Evolutionary conservation across 2,797 vertebrate genomes (phyloP).

Genomic region (Pampus argenteus): DNA sequence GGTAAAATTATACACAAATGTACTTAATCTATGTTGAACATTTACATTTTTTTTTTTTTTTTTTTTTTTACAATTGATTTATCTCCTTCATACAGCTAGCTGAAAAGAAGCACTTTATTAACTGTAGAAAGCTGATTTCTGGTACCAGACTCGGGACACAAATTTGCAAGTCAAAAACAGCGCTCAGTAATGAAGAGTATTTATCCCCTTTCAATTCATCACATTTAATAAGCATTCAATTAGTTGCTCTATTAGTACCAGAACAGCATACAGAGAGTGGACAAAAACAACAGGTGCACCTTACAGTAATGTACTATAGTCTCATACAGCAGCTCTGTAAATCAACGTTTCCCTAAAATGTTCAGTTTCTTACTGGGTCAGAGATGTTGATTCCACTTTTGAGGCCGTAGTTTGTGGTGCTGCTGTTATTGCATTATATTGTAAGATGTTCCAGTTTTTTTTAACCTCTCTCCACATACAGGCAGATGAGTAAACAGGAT

Average conservation of each 20-base stretch:
- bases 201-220: slow-evolving; percentile 8
- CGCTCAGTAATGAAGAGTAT: not conserved
- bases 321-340: slow-evolving; percentile 4
- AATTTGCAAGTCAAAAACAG: slow-evolving; percentile 23
- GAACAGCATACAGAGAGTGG: slow-evolving; percentile 6
- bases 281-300: slow-evolving; percentile 15
- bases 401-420: slow-evolving; percentile 1
- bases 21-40: slow-evolving; percentile 3
- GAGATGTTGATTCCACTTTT: not conserved
- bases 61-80: slow-evolving; percentile 30
- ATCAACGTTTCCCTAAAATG: not conserved
- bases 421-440: not conserved
- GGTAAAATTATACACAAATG: slow-evolving; percentile 31
- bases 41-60: too few relatives aligned
- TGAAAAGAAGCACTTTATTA: slow-evolving; percentile 23
- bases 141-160: not conserved
- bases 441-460: slow-evolving; percentile 6
- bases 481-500: slow-evolving; percentile 8
- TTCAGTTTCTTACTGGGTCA: not conserved
- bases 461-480: slow-evolving; percentile 5
- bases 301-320: slow-evolving; percentile 14
- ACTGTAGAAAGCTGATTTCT: slow-evolving; percentile 22
- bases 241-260: slow-evolving; percentile 1
- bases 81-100: slow-evolving; percentile 37
- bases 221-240: slow-evolving; percentile 23